Base-by-base conservation (phyloP, 1,140 invertebrate genomes). In the Ruditapes philippinarum region DNA sequence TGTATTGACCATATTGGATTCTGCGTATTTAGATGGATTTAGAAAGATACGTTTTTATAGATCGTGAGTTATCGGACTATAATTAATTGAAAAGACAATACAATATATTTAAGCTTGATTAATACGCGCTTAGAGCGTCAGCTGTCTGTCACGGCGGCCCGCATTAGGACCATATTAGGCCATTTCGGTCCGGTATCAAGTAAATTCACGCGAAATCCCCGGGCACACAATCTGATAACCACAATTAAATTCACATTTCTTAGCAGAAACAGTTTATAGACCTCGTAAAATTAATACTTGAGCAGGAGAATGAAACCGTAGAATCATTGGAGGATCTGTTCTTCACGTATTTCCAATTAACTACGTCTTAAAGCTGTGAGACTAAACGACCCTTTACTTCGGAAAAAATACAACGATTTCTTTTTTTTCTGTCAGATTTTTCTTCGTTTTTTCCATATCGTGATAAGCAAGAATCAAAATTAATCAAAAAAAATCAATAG, bases 181-280 rank as follows among this genome's bases (percentile, higher is more conserved):
- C 40, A 65, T 65, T 85, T 40, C 42, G 65, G 38, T 11, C 19
- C 36, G 42, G 84, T 86, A 86, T 86, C 84, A 45, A 25, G 51
- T 28, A 51, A 74, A 49, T 62, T 86, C 84, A 86, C 84, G 84
- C 74, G 84, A 86, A 33, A 78, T 54, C 38, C 28, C 14, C 14
- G 36, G 40, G 68, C 68, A 40, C 84, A 40, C 31, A 42, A 86
- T 86, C 84, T 86, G 70, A 86, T 86, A 86, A 25, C 84, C 36
- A 31, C 73, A 54, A 86, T 86, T 86, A 86, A 86, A 86, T 86
- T 74, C 84, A 54, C 70, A 86, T 86, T 78, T 86, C 73, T 70
- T 78, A 65, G 73, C 33, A 40, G 28, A 62, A 40, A 81, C 60
- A 62, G 79, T 81, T 81, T 81, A 78, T 78, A 51, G 70, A 51